Percentiles rank a stretch among this genome's conserved stretches.
These are phyloP conservation scores for Euphydryas editha DNA, from an alignment of 2,888 invertebrate genomes.

Conservation along the genomic window DNA sequence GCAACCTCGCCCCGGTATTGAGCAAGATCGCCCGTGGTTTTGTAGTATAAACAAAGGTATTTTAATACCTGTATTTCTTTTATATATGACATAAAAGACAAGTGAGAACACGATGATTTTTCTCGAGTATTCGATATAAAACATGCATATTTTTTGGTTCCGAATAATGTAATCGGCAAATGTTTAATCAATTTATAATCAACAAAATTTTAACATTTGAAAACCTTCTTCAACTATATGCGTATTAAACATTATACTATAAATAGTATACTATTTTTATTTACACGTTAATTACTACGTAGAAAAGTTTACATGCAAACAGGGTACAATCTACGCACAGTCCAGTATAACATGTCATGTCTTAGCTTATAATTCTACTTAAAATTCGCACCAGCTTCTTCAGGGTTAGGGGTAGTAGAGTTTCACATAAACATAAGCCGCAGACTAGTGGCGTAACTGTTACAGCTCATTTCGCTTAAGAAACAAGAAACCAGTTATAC, in stretches of 20 bases:
- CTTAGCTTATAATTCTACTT: conserved; percentile 27
- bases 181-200: not conserved
- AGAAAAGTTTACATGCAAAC: conserved; percentile 23
- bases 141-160: too few relatives aligned
- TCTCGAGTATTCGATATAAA: too few relatives aligned
- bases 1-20: conserved; percentile 26
- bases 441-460: conserved; percentile 39
- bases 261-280: too few relatives aligned
- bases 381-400: conserved; percentile 30
- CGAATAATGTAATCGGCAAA: not conserved
- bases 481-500: conserved; percentile 41
- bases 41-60: conserved; percentile 35
- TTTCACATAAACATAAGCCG: conserved; percentile 29
- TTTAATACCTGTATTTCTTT: conserved; percentile 16
- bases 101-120: too few relatives aligned
- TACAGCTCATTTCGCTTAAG: conserved; percentile 41
- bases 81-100: not conserved
- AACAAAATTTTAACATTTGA: not conserved
- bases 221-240: not conserved
- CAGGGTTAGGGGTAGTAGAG: conserved; percentile 33
- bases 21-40: conserved; percentile 22
- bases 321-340: conserved; percentile 22
- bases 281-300: not conserved
- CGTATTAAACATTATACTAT: not conserved
- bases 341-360: conserved; percentile 23